A percentile compares a stretch with the other conserved stretches of the same genome.
Conservation (phyloP, 2,113 vertebrate species). For the Pelvicachromis taeniatus region DNA sequence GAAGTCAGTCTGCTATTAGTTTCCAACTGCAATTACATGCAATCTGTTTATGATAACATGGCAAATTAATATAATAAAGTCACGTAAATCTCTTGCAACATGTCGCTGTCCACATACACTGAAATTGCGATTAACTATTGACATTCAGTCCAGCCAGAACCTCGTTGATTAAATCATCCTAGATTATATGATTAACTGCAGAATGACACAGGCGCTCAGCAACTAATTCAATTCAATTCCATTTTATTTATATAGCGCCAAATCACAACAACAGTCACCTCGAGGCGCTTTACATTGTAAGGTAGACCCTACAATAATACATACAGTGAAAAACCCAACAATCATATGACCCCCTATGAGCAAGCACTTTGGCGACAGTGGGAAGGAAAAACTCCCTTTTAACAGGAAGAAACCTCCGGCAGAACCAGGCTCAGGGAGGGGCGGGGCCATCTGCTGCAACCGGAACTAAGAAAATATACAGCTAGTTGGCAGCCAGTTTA, state of each 20-base stretch:
- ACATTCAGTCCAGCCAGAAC: not conserved
- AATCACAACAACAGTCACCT: no score
- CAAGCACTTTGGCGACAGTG: no score
- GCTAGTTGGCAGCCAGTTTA: not conserved
- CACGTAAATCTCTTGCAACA: rapidly evolving
- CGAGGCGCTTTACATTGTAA: no score
- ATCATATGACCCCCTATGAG: no score
- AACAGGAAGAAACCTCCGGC: no score
- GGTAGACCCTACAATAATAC: no score
- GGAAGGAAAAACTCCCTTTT: no score
- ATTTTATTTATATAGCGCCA: no score
- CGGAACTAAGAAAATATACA: rapidly evolving
- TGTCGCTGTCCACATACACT: not conserved
- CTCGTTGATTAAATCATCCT: not conserved
- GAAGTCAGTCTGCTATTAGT: not conserved
- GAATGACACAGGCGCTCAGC: not conserved
- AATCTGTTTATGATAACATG: not conserved
- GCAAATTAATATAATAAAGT: not conserved
- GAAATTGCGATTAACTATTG: not conserved
- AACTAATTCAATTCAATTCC: no score
- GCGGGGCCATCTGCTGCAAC: no score
- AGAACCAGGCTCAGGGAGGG: no score
- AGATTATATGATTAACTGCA: rapidly evolving
- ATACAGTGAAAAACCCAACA: no score
- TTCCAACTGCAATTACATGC: not conserved